Conservation (phyloP, 2,113 vertebrate genomes). For the Rhinopithecus roxellana region DNA sequence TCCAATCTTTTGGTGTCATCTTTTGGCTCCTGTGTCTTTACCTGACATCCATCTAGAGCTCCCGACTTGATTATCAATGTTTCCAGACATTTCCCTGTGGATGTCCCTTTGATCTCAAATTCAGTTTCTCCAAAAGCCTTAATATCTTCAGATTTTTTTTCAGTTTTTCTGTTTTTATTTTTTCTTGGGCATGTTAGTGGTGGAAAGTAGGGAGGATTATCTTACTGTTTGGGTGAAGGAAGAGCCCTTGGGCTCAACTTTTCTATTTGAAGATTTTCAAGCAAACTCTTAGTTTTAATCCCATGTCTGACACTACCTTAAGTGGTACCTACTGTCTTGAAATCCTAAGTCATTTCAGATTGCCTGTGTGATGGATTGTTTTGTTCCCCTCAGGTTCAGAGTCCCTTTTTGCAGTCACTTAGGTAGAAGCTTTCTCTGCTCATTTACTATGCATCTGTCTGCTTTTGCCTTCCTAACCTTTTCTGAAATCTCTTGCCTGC, state of each 20-base stretch:
- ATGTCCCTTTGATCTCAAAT: background rate
- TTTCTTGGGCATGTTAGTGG: background rate
- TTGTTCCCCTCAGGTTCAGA: background rate
- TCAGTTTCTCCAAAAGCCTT: background rate
- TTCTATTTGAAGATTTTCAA: background rate
- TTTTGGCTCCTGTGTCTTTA: background rate
- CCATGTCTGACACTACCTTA: background rate
- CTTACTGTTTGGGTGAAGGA: background rate
- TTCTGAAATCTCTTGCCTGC: background rate
- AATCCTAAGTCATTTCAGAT: background rate
- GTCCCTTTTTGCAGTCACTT: background rate
- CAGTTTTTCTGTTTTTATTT: background rate
- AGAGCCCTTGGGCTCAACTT: background rate
- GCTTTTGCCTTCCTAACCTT: background rate
- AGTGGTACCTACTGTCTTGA: background rate
- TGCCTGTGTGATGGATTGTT: background rate
- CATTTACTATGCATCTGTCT: background rate
- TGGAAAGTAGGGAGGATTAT: background rate
- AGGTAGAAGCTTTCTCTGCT: background rate
- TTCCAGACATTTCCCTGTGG: background rate
- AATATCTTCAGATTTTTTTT: background rate
- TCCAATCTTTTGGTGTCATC: background rate
- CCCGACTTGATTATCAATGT: background rate
- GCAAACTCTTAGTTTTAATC: background rate
- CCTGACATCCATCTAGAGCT: background rate